Evolutionary conservation across 2,113 vertebrate species (phyloP), one percentile per base, ranked within the genome.

Genomic region (Notechis scutatus): DNA sequence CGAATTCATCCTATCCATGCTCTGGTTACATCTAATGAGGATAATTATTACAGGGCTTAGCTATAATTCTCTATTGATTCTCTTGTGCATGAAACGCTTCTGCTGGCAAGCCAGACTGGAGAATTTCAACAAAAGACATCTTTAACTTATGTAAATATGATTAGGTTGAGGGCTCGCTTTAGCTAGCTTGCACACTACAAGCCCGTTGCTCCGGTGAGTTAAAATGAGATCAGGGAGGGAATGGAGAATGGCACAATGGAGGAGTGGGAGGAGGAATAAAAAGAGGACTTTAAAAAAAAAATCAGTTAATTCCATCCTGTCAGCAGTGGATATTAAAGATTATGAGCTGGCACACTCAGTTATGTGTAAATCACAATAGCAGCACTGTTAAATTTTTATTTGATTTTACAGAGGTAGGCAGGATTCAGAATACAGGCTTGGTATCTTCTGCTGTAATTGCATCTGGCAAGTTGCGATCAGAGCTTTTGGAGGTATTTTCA

Each of bases 261-360:
- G 93, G 21, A 55, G n/a, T 0, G 29, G 8, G 88, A 34, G 23
- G 24, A 98, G 97, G 98, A 98, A 98, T 91, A 96, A 98, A 98
- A 96, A 97, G 97, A 97, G 96, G 94, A 96, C 81, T 52, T 52
- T 94, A 93, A 98, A 98, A 56, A 98, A 56, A 98, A 98, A 98
- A 97, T 98, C 96, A 93, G 97, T 97, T 99, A 99, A 99, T 99
- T 99, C 99, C 98, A 96, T 98, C 98, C 98, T 99, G 99, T 99
- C 99, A 99, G 97, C 99, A 94, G 98, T 98, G 98, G 98, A 99
- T 99, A 99, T 99, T 99, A 99, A 98, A 98, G 98, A 98, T 98
- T 96, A 98, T 97, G 98, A 97, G 95, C 96, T 95, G 97, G 97
- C 98, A 96, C 96, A 97, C 96, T 96, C 95, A 95, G 96, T 97